Percentiles rank a stretch among this genome's conserved stretches.
These are phyloP conservation scores for Cathartes aura DNA, from an alignment of 2,113 vertebrate species.

Conservation along the genomic window DNA sequence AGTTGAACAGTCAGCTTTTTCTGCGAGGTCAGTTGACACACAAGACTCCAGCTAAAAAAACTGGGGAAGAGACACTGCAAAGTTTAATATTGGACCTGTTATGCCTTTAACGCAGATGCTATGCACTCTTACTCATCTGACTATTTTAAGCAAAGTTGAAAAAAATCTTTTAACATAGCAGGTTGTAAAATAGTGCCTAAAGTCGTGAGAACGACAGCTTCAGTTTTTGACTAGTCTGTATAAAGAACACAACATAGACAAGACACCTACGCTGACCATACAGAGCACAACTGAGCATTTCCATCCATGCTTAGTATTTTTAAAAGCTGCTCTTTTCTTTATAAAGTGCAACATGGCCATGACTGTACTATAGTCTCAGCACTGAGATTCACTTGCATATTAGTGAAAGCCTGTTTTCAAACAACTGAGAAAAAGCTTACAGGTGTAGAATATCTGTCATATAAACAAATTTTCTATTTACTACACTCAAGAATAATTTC, in stretches of 20 bases:
- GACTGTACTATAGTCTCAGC: neutral
- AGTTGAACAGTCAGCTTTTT: neutral
- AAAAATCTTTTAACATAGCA: neutral
- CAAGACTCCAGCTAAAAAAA: neutral
- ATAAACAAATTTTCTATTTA: neutral
- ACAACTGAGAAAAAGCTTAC: neutral
- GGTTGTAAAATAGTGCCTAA: neutral
- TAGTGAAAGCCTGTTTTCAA: neutral
- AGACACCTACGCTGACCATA: neutral
- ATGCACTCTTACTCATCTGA: neutral
- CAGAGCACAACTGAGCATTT: neutral
- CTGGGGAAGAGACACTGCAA: fast-evolving
- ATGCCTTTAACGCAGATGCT: neutral
- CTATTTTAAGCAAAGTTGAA: neutral
- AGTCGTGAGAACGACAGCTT: fast-evolving
- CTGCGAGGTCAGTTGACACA: neutral
- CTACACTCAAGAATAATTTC: neutral
- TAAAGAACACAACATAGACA: fast-evolving
- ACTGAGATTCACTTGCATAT: neutral
- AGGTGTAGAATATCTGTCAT: neutral
- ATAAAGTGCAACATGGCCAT: neutral
- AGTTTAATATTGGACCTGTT: neutral
- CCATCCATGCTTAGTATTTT: neutral
- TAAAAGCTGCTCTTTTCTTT: neutral
- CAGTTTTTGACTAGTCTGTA: neutral